A percentile compares a stretch with the other conserved stretches of the same genome.
Conservation (phyloP, 2,888 invertebrate species). For the Nipponacmea schrenckii region DNA sequence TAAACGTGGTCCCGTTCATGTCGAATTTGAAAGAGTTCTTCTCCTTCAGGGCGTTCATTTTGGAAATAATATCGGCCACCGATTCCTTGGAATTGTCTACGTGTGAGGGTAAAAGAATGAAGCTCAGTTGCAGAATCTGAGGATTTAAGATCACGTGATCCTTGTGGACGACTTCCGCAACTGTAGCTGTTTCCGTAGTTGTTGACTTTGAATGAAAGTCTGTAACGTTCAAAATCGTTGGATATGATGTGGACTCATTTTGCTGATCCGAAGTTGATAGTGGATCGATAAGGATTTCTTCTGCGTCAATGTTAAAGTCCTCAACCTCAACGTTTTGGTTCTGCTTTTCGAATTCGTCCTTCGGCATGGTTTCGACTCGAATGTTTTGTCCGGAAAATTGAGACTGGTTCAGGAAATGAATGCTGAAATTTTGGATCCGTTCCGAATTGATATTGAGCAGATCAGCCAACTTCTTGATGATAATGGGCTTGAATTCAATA, state of each 20-base stretch:
- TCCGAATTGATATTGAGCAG: conserved; percentile 40
- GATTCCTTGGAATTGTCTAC: conserved; percentile 29
- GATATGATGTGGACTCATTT: neutral
- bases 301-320: neutral
- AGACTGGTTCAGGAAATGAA: conserved; percentile 6
- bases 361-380: conserved; percentile 6
- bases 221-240: neutral
- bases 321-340: neutral
- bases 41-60: conserved; percentile 38
- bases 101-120: conserved; percentile 44
- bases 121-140: conserved; percentile 35
- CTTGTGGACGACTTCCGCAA: neutral
- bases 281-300: neutral
- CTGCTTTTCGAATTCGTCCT: neutral
- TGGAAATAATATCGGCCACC: conserved; percentile 36
- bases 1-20: conserved; percentile 50
- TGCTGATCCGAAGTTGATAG: neutral
- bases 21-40: conserved; percentile 42
- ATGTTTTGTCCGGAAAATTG: conserved; percentile 1
- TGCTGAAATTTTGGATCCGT: conserved; percentile 39
- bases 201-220: neutral
- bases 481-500: conserved; percentile 14
- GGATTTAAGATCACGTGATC: neutral
- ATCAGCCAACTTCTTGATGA: conserved; percentile 30
- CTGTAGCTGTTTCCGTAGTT: neutral